These are phyloP conservation scores for Neoaliturus tenellus DNA, from an alignment of 2,888 invertebrate species.

Conservation along the genomic window DNA sequence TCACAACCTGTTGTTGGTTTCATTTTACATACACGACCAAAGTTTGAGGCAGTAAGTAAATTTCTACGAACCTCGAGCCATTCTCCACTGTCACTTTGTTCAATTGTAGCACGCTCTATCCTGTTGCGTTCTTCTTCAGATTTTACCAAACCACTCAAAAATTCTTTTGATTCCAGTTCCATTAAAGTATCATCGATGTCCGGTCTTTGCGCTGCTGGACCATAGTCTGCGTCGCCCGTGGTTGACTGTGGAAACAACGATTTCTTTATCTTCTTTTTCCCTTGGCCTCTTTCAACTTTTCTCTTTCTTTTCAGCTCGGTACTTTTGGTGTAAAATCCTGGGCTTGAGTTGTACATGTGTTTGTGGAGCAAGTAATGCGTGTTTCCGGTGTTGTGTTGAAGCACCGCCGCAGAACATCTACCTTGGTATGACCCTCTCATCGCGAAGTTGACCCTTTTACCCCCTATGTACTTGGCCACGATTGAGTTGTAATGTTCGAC, in stretches of 20 bases:
- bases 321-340: slow-evolving; percentile 31
- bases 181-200: slow-evolving; percentile 17
- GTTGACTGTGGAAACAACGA: neutral
- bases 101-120: slow-evolving; percentile 19
- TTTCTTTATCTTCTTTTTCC: slow-evolving; percentile 2
- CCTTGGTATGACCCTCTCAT: slow-evolving; percentile 68
- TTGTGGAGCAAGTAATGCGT: slow-evolving; percentile 26
- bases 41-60: slow-evolving; percentile 50
- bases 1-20: slow-evolving; percentile 27
- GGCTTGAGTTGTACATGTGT: slow-evolving; percentile 33
- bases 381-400: slow-evolving; percentile 68
- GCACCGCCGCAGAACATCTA: slow-evolving; percentile 68
- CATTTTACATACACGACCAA: slow-evolving; percentile 37
- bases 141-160: neutral
- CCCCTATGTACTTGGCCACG: slow-evolving; percentile 62
- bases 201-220: slow-evolving; percentile 7
- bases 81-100: slow-evolving; percentile 48
- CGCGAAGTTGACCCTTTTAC: slow-evolving; percentile 68
- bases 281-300: neutral
- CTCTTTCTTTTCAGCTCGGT: slow-evolving; percentile 28
- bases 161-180: slow-evolving; percentile 22
- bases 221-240: slow-evolving; percentile 14
- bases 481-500: slow-evolving; percentile 31
- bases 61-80: slow-evolving; percentile 37
- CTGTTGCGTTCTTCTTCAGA: neutral